Evolutionary conservation across 2,888 invertebrate genomes (phyloP).

Genomic region (Dicycla oo): DNA sequence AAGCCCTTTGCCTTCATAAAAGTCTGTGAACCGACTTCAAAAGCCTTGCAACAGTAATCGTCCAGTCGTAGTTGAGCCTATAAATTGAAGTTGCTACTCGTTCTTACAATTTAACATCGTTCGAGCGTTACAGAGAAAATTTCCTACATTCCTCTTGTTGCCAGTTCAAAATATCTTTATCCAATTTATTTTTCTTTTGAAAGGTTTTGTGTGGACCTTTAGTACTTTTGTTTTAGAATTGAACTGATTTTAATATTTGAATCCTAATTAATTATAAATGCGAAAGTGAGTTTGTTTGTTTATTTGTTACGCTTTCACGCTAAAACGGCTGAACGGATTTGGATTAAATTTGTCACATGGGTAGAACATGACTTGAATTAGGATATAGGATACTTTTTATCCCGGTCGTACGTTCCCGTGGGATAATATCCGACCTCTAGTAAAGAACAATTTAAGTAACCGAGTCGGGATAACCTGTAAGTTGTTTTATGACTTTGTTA

Average conservation of each 20-base stretch:
- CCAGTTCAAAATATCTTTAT: conserved; percentile 82
- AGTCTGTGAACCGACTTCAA: conserved; percentile 55
- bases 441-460: no score
- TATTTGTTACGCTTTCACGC: no score
- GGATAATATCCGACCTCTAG: no score
- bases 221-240: conserved; percentile 22
- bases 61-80: conserved; percentile 58
- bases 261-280: no score
- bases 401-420: no score
- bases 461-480: no score
- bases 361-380: no score
- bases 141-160: conserved; percentile 68
- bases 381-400: no score
- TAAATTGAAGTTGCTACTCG: conserved; percentile 67
- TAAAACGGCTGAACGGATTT: no score
- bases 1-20: conserved; percentile 57
- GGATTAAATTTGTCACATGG: no score
- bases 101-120: conserved; percentile 70
- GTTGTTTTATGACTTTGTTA: no score
- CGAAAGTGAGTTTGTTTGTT: no score
- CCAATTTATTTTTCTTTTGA: conserved; percentile 74
- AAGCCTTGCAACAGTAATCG: conserved; percentile 64
- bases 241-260: neutral
- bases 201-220: conserved; percentile 21
- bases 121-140: conserved; percentile 68